Base-by-base conservation (phyloP, 2,797 vertebrate genomes). In the Alfaro cultratus region DNA sequence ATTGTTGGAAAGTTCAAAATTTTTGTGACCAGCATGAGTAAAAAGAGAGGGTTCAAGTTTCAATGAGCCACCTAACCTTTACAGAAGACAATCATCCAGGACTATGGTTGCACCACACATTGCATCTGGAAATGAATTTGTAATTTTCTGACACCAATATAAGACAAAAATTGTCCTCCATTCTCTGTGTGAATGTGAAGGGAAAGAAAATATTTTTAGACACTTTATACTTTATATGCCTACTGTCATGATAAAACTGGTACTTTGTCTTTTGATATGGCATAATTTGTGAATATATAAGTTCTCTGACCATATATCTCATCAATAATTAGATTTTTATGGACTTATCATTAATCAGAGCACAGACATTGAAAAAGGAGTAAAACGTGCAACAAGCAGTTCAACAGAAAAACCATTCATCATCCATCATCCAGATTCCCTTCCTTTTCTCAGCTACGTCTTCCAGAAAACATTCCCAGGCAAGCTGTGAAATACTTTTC, bases 401-500 rank as follows among this genome's bases (percentile, higher is more conserved):
- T 21, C 21, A 64, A 34, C 60, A 64, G 60, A 36, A 64, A 64
- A 2, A 36, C 31, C 60, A 36, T 64, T 36, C 15, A 34, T 49
- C 18, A 49, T 62, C 29, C 29, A 34, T 51, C 49, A 53, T 36
- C 31, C 31, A 64, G 31, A 64, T 64, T 21, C 29, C 31, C 60
- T 34, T 16, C 60, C 60, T 64, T 34, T 34, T 64, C 13, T 16
- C 60, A 64, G 29, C 11, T n/a, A 29, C 1, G n/a, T 57, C 60
- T 64, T 64, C 31, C 31, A 36, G 29, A 64, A 64, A 64, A 64
- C 34, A 64, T 64, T 64, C 57, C 57, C 57, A 60, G 57, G 57
- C 57, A 60, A 60, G 57, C 57, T 31, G 57, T 60, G 31, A 64
- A 64, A 64, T 64, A 64, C 12, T 34, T 8, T 29, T 64, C 31